Conservation (phyloP, 2,797 vertebrate genomes). For the Microctenopoma steveboyesi region DNA sequence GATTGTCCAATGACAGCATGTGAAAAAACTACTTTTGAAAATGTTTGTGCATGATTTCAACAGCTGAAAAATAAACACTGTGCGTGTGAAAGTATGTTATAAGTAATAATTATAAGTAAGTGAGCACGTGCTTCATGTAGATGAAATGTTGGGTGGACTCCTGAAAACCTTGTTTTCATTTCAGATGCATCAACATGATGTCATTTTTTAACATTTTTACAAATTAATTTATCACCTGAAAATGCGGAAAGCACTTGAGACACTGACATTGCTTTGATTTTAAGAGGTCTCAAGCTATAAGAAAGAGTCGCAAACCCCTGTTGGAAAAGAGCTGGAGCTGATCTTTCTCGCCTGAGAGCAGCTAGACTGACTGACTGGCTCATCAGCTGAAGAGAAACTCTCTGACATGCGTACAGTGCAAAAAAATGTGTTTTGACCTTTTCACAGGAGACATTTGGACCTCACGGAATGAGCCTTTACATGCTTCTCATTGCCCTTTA, state of each 20-base stretch:
- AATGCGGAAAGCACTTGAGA: too few relatives aligned
- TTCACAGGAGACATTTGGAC: constrained; percentile 71
- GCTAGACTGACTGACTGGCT: constrained; percentile 16
- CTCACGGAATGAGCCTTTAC: constrained; percentile 58
- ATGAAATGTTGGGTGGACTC: too few relatives aligned
- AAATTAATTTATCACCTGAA: too few relatives aligned
- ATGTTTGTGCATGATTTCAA: too few relatives aligned
- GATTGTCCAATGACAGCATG: not conserved
- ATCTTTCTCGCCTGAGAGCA: not conserved
- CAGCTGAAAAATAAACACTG: too few relatives aligned
- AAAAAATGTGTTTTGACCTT: constrained; percentile 72
- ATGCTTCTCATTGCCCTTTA: constrained; percentile 77
- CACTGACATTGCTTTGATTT: not conserved
- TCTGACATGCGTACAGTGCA: constrained; percentile 25
- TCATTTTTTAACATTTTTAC: too few relatives aligned
- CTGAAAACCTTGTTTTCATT: too few relatives aligned
- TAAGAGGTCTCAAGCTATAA: not conserved
- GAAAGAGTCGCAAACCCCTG: not conserved
- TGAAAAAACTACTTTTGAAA: too few relatives aligned
- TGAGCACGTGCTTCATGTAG: too few relatives aligned
- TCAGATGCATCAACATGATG: too few relatives aligned
- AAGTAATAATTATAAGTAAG: too few relatives aligned
- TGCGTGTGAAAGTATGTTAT: too few relatives aligned
- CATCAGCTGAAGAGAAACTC: constrained; percentile 65
- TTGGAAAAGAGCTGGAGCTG: not conserved